Evolutionary conservation across 2,113 vertebrate species (phyloP).

Genomic region (Nibea albiflora): DNA sequence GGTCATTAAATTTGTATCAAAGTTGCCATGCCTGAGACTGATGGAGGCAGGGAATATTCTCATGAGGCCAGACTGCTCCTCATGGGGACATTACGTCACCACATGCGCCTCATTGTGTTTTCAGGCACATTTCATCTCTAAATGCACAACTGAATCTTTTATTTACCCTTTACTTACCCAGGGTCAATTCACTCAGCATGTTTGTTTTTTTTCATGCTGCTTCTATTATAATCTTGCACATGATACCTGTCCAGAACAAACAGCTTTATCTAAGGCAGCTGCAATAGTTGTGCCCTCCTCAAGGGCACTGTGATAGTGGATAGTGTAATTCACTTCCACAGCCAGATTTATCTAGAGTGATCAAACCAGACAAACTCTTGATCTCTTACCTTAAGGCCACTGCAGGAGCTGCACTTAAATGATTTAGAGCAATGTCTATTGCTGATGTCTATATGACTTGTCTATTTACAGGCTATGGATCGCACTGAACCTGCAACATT

Average conservation of each 20-base stretch:
- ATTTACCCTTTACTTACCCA: background rate
- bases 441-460: background rate
- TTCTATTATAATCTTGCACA: background rate
- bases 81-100: conserved; percentile 72
- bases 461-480: background rate
- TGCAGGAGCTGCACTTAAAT: background rate
- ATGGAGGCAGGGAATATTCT: conserved; percentile 53
- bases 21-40: conserved; percentile 52
- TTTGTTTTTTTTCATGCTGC: background rate
- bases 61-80: conserved; percentile 49
- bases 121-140: conserved; percentile 18
- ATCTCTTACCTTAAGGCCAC: background rate
- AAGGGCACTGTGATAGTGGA: background rate
- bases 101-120: conserved; percentile 25
- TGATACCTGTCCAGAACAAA: background rate
- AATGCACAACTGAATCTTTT: background rate
- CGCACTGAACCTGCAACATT: background rate
- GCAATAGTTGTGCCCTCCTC: background rate
- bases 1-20: conserved; percentile 82
- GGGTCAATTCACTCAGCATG: background rate
- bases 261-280: background rate
- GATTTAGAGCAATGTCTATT: background rate
- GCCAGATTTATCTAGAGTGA: background rate
- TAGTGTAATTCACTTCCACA: background rate
- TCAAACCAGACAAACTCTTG: background rate